These are phyloP conservation scores for Cavia aperea DNA, from an alignment of 2,113 vertebrate genomes.

Conservation along the genomic window DNA sequence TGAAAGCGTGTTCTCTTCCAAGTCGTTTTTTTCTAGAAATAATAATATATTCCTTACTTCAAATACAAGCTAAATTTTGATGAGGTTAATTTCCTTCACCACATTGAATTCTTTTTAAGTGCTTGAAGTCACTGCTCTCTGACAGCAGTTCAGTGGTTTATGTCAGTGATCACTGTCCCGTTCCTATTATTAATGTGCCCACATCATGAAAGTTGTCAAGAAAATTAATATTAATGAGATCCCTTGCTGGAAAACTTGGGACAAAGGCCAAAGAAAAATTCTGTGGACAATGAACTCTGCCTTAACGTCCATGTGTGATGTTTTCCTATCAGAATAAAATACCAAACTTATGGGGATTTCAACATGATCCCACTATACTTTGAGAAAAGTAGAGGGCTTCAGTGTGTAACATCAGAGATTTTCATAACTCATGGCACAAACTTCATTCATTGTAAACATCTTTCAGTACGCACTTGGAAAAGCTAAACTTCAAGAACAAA, in stretches of 20 bases:
- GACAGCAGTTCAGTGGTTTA: slow-evolving; percentile 55
- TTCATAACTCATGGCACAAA: background rate
- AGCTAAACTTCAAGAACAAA: background rate
- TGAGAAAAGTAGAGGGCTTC: slow-evolving; percentile 5
- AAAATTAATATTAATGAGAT: slow-evolving; percentile 57
- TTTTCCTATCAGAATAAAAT: slow-evolving; percentile 15
- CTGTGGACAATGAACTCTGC: slow-evolving; percentile 41
- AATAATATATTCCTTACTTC: slow-evolving; percentile 53
- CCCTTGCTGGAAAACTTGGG: slow-evolving; percentile 15
- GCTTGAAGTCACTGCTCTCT: slow-evolving; percentile 49
- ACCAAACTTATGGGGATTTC: background rate
- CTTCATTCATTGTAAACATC: background rate
- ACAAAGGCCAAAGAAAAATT: slow-evolving; percentile 59
- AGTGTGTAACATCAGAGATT: background rate
- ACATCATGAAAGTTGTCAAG: slow-evolving; percentile 48
- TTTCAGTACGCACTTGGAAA: background rate
- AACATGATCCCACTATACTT: background rate
- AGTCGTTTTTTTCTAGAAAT: slow-evolving; percentile 38
- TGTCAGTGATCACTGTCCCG: slow-evolving; percentile 45
- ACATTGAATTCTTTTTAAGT: slow-evolving; percentile 59
- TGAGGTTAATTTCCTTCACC: slow-evolving; percentile 64
- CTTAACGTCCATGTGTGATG: background rate
- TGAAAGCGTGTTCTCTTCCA: slow-evolving; percentile 13
- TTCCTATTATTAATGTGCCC: slow-evolving; percentile 49
- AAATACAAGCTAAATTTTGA: slow-evolving; percentile 50